These are phyloP conservation scores for Rhinella marina DNA, from an alignment of 2,797 vertebrate species.

Conservation along the genomic window DNA sequence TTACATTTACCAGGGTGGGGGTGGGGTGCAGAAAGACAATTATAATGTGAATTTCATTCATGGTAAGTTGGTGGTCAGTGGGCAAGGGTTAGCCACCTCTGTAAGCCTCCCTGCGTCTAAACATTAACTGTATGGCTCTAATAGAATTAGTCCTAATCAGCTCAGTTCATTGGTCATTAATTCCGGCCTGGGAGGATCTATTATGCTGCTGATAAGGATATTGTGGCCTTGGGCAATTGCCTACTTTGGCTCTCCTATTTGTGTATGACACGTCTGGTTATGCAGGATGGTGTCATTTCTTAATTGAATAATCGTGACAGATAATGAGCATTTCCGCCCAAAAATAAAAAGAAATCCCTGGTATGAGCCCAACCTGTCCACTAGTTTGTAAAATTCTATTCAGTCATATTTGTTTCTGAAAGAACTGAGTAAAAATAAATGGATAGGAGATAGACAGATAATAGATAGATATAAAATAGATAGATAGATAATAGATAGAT, in stretches of 20 bases:
- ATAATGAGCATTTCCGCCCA: background rate
- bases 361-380: background rate
- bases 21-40: background rate
- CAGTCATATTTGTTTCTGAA: background rate
- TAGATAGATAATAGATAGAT: too few species aligned
- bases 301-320: background rate
- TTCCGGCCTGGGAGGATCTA: background rate
- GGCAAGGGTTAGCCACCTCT: background rate
- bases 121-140: background rate
- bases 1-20: background rate
- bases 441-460: too few species aligned
- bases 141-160: conserved; percentile 2
- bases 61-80: background rate
- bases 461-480: too few species aligned
- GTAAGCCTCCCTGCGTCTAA: background rate
- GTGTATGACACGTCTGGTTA: background rate
- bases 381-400: background rate
- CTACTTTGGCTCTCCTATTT: background rate
- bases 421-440: background rate
- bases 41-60: background rate
- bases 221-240: conserved; percentile 2
- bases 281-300: background rate
- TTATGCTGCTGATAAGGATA: background rate
- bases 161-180: conserved; percentile 29
- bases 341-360: background rate